These are phyloP conservation scores for Cyanoramphus novaezelandiae DNA, from an alignment of 2,113 vertebrate genomes.

Conservation along the genomic window DNA sequence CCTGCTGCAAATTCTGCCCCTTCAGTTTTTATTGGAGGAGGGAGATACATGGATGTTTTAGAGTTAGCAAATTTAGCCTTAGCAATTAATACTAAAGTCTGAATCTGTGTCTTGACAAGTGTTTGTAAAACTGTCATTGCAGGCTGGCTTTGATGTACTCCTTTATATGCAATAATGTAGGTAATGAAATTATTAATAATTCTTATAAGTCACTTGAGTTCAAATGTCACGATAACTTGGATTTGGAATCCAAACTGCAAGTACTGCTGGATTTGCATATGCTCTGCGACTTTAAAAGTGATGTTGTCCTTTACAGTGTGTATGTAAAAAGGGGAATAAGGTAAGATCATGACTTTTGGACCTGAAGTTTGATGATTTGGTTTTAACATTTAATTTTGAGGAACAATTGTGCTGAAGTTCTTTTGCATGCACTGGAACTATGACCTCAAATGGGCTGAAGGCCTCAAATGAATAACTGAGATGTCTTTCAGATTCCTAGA, in stretches of 20 bases:
- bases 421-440: not conserved
- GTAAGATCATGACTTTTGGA: not conserved
- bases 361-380: not conserved
- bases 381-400: not conserved
- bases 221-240: not conserved
- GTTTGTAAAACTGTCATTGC: not conserved
- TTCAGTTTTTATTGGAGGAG: not conserved
- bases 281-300: not conserved
- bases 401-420: not conserved
- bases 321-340: not conserved
- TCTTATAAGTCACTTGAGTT: not conserved
- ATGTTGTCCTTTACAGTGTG: not conserved
- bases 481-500: not conserved
- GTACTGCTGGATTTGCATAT: not conserved
- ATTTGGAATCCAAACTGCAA: not conserved
- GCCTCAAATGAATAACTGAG: not conserved
- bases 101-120: not conserved
- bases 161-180: not conserved
- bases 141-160: not conserved
- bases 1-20: not conserved
- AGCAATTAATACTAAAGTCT: not conserved
- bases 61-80: not conserved
- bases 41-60: not conserved
- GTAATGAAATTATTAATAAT: not conserved
- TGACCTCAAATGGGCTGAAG: not conserved